These are phyloP conservation scores for Zaprionus ghesquierei DNA, from an alignment of 1,140 invertebrate species.

Conservation along the genomic window DNA sequence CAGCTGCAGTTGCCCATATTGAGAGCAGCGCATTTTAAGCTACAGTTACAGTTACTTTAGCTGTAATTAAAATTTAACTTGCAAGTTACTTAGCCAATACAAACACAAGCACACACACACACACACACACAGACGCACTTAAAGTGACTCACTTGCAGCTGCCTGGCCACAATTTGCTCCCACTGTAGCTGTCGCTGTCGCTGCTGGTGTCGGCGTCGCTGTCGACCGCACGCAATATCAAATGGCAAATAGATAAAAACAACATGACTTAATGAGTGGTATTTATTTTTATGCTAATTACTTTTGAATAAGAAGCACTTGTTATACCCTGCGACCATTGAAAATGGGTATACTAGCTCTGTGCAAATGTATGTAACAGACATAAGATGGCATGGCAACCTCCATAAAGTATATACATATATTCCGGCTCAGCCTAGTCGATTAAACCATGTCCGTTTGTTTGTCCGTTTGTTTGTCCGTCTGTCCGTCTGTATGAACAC, in stretches of 20 bases:
- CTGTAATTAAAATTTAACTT: background rate
- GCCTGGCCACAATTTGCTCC: background rate
- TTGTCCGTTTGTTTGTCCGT: too few species aligned
- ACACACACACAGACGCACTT: background rate
- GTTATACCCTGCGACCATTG: too few species aligned
- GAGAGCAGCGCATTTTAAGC: background rate
- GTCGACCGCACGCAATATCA: slow-evolving; percentile 55
- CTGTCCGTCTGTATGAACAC: too few species aligned
- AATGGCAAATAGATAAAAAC: slow-evolving; percentile 77
- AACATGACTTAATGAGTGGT: slow-evolving; percentile 80
- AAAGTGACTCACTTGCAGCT: slow-evolving; percentile 5
- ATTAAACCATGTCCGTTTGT: too few species aligned
- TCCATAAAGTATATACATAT: too few species aligned
- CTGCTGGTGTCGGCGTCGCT: background rate
- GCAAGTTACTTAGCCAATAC: background rate
- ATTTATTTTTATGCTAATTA: slow-evolving; percentile 81
- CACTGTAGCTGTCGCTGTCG: background rate
- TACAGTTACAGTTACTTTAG: background rate
- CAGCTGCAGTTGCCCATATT: too few species aligned
- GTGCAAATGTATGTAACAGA: too few species aligned
- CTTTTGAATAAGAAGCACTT: slow-evolving; percentile 67
- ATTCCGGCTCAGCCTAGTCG: too few species aligned
- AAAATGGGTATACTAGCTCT: too few species aligned
- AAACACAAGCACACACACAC: background rate
- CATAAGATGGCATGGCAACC: too few species aligned